Conservation (phyloP, 1,140 invertebrate species). For the Diorhabda carinulata region DNA sequence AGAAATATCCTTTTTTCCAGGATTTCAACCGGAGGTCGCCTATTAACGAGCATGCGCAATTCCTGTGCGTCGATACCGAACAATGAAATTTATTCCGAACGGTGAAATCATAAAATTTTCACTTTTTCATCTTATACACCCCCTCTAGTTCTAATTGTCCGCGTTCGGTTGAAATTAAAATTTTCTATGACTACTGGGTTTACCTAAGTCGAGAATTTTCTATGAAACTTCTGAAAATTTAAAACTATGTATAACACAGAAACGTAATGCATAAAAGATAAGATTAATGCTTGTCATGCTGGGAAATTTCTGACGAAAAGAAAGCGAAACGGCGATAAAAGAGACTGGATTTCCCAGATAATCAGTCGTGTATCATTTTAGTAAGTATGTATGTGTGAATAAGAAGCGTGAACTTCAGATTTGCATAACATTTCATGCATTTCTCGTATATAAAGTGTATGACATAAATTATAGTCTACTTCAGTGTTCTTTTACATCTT, state of each 20-base stretch:
- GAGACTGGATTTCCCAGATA: no score
- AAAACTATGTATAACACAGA: neutral
- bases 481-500: no score
- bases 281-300: neutral
- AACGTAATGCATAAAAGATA: neutral
- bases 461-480: no score
- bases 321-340: no score
- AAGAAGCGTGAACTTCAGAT: no score
- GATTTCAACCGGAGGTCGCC: neutral
- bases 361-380: no score
- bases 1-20: neutral
- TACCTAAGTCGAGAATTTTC: neutral
- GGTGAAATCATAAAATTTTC: conserved; percentile 3
- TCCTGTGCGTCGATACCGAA: neutral
- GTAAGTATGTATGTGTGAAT: no score
- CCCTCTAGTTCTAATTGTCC: neutral
- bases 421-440: no score
- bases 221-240: neutral
- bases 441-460: no score
- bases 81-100: neutral
- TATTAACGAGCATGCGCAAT: neutral
- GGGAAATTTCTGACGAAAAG: neutral
- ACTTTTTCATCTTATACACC: neutral
- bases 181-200: neutral
- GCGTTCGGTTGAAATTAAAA: neutral